Evolutionary conservation across 1,140 invertebrate species (phyloP).

Genomic region (Bombus waltoni): DNA sequence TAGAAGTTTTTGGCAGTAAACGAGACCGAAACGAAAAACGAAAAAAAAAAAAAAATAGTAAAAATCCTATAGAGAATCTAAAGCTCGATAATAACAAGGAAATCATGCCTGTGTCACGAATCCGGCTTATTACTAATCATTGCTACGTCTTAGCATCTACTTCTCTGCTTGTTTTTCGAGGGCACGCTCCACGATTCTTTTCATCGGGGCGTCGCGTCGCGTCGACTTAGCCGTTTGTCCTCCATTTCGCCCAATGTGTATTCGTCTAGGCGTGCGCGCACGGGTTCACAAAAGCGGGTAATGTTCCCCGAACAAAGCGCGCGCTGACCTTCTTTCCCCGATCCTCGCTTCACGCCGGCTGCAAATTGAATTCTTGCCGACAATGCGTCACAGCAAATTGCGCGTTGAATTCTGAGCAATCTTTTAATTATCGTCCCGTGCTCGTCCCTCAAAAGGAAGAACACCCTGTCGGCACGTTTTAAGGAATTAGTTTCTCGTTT

Average conservation of each 20-base stretch:
- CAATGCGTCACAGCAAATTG: conserved; percentile 33
- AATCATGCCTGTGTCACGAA: no score
- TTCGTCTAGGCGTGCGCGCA: neutral
- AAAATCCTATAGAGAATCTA: no score
- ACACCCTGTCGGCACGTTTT: neutral
- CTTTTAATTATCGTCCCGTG: conserved; percentile 28
- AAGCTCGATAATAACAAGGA: no score
- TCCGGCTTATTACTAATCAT: no score
- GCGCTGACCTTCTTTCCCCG: conserved; percentile 33
- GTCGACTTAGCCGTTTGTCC: neutral
- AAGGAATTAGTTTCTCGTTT: conserved; percentile 4
- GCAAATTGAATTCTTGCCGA: conserved; percentile 43
- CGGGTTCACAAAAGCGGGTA: conserved; percentile 26
- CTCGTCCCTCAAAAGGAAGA: no score
- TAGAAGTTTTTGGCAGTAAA: no score
- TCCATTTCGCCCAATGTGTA: neutral
- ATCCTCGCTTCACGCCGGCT: neutral
- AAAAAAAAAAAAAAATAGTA: no score
- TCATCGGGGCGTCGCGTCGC: neutral
- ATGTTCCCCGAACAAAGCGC: conserved; percentile 29
- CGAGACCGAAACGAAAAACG: no score
- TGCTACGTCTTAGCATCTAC: no score
- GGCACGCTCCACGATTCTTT: neutral
- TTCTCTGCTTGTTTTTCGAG: no score
- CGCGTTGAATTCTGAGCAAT: conserved; percentile 27